A percentile compares a stretch with the other conserved stretches of the same genome.
Evolutionary conservation across 2,113 vertebrate species (phyloP).

Genomic region (Amphilophus citrinellus): DNA sequence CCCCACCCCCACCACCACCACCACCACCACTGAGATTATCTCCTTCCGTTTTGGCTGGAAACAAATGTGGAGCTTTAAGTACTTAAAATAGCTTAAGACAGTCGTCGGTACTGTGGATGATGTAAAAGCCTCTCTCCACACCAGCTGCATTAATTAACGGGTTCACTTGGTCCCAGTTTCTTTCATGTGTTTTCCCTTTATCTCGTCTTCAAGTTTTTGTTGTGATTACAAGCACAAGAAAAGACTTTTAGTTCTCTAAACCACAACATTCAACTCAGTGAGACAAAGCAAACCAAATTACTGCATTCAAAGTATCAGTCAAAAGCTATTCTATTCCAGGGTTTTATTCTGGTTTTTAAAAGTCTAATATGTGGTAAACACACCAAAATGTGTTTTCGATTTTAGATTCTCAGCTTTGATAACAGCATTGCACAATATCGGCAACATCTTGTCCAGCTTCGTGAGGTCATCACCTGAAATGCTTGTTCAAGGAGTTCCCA

Average conservation of each 20-base stretch:
- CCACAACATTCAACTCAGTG: not conserved
- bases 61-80: conserved; percentile 22
- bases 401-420: not conserved
- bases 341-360: too few species aligned
- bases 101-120: conserved; percentile 5
- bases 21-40: conserved; percentile 15
- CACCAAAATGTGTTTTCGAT: not conserved
- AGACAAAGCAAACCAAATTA: too few species aligned
- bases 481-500: conserved; percentile 11
- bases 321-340: too few species aligned
- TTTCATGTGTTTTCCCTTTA: not conserved
- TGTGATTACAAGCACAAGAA: conserved; percentile 8
- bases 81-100: conserved; percentile 23
- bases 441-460: not conserved
- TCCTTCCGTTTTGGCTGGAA: conserved; percentile 26
- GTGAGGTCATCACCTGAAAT: conserved; percentile 9
- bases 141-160: conserved; percentile 24
- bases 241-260: not conserved
- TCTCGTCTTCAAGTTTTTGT: not conserved
- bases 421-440: not conserved
- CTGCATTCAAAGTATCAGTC: too few species aligned
- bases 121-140: conserved; percentile 21
- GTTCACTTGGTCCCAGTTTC: not conserved
- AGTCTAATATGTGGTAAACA: too few species aligned
- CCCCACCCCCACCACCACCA: not conserved